Conservation (phyloP, 1,140 invertebrate genomes). For the Nephotettix cincticeps region DNA sequence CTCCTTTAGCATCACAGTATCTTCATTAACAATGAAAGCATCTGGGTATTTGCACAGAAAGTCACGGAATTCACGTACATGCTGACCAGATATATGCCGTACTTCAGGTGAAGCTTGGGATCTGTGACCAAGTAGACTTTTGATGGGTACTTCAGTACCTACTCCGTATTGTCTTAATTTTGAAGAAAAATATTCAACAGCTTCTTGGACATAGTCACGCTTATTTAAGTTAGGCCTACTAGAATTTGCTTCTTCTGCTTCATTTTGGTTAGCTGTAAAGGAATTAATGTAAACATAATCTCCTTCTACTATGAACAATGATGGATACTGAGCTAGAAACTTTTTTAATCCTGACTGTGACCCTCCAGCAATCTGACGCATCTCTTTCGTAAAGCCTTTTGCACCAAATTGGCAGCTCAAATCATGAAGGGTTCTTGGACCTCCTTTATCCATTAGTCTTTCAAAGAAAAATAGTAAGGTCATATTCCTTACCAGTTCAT, state of each 20-base stretch:
- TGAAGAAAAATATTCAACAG: slow-evolving; percentile 91
- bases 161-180: slow-evolving; percentile 88
- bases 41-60: slow-evolving; percentile 85
- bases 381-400: slow-evolving; percentile 94
- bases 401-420: slow-evolving; percentile 95
- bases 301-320: slow-evolving; percentile 86
- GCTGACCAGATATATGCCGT: slow-evolving; percentile 90
- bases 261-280: slow-evolving; percentile 55
- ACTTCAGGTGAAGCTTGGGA: slow-evolving; percentile 94
- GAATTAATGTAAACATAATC: slow-evolving; percentile 89
- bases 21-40: slow-evolving; percentile 85
- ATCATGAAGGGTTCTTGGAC: slow-evolving; percentile 91
- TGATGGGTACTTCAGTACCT: slow-evolving; percentile 89
- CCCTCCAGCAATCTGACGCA: slow-evolving; percentile 91
- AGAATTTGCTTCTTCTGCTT: slow-evolving; percentile 43
- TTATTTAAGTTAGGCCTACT: slow-evolving; percentile 49
- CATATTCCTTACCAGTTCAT: slow-evolving; percentile 90
- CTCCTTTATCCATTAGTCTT: slow-evolving; percentile 89
- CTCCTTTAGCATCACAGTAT: slow-evolving; percentile 72
- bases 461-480: slow-evolving; percentile 96
- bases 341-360: slow-evolving; percentile 93
- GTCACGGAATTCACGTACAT: slow-evolving; percentile 91
- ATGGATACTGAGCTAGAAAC: slow-evolving; percentile 86
- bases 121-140: slow-evolving; percentile 87
- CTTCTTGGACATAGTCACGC: slow-evolving; percentile 87